A percentile compares a stretch with the other conserved stretches of the same genome.
These are phyloP conservation scores for Leucoptera coffeella DNA, from an alignment of 2,888 invertebrate species.

Conservation along the genomic window DNA sequence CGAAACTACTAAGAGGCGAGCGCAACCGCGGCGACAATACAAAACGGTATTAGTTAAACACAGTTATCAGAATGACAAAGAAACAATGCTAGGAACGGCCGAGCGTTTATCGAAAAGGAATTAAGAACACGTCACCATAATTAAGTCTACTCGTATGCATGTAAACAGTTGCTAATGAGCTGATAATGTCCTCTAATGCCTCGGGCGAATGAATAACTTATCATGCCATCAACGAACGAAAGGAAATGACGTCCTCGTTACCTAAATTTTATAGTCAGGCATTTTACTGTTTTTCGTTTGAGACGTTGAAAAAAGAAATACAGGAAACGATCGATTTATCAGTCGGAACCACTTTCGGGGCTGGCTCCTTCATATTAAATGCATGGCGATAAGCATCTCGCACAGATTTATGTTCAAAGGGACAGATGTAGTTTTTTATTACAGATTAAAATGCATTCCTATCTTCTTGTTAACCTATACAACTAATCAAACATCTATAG, in stretches of 20 bases:
- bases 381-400: slow-evolving; percentile 27
- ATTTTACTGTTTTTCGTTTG: no score
- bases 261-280: no score
- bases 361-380: slow-evolving; percentile 18
- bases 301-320: slow-evolving; percentile 20
- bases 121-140: no score
- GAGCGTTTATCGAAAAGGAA: no score
- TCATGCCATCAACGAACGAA: slow-evolving; percentile 24
- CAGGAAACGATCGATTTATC: slow-evolving; percentile 22
- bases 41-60: slow-evolving; percentile 1
- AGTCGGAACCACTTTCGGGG: slow-evolving; percentile 9
- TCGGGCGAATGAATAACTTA: no score
- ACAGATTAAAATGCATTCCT: no score
- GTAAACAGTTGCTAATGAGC: slow-evolving; percentile 25
- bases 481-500: slow-evolving; percentile 16
- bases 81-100: no score
- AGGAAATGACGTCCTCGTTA: slow-evolving; percentile 40
- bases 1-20: slow-evolving; percentile 1
- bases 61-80: no score
- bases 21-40: slow-evolving; percentile 1
- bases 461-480: slow-evolving; percentile 23
- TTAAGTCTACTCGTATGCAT: slow-evolving; percentile 10
- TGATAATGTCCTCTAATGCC: slow-evolving; percentile 25
- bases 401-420: no score
- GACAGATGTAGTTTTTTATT: no score